Evolutionary conservation across 2,797 vertebrate species (phyloP).

Genomic region (Anisognathus igniventris): DNA sequence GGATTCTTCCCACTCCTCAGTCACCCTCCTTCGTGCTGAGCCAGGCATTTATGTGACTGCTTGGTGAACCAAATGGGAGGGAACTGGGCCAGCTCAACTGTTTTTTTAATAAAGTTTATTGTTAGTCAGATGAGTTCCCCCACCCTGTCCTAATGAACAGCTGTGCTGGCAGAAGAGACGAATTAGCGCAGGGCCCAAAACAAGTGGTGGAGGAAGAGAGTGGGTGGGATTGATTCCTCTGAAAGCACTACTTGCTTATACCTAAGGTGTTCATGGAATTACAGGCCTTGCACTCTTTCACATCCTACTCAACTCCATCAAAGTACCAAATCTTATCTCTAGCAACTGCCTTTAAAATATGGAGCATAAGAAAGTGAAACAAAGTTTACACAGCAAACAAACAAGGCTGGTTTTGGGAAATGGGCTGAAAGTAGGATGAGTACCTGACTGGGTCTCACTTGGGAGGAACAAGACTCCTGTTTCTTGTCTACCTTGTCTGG

Average conservation of each 20-base stretch:
- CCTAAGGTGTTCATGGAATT: background rate
- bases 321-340: background rate
- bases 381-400: background rate
- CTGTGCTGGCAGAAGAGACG: background rate
- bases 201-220: background rate
- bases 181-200: background rate
- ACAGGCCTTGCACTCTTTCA: background rate
- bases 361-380: background rate
- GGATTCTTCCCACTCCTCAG: background rate
- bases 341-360: background rate
- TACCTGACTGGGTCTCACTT: conserved; percentile 67
- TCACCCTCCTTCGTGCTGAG: background rate
- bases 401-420: background rate
- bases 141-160: conserved; percentile 24
- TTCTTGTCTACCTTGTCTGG: conserved; percentile 71
- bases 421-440: background rate
- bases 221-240: conserved; percentile 7
- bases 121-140: conserved; percentile 24
- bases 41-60: background rate
- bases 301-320: background rate
- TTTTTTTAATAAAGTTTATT: background rate
- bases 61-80: background rate
- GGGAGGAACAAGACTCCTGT: conserved; percentile 52
- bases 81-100: background rate
- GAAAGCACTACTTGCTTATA: background rate